These are phyloP conservation scores for Yponomeuta malinellus DNA, from an alignment of 2,888 invertebrate genomes.

Conservation along the genomic window DNA sequence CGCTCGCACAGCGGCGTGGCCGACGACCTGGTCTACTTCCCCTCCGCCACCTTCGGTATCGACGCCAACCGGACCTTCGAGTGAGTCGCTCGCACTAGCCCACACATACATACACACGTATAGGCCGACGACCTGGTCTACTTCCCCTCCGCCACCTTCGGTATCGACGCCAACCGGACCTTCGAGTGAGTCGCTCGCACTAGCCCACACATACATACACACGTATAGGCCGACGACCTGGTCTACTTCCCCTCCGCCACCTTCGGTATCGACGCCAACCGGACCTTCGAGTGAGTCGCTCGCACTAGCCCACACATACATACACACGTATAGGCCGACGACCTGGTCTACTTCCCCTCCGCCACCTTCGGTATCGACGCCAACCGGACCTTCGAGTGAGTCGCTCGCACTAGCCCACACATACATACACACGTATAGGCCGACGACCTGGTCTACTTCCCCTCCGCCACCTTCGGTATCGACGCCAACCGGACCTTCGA, in stretches of 20 bases:
- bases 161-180: constrained; percentile 95
- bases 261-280: constrained; percentile 92
- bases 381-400: constrained; percentile 92
- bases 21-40: constrained; percentile 89
- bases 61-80: constrained; percentile 96
- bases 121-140: too few species aligned
- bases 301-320: too few species aligned
- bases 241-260: constrained; percentile 93
- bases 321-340: too few species aligned
- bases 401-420: constrained; percentile 18
- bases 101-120: too few species aligned
- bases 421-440: too few species aligned
- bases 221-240: constrained; percentile 78
- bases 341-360: constrained; percentile 90
- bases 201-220: too few species aligned
- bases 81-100: constrained; percentile 53
- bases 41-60: constrained; percentile 92
- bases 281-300: constrained; percentile 87
- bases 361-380: constrained; percentile 95
- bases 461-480: constrained; percentile 62
- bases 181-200: constrained; percentile 79
- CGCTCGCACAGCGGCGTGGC: constrained; percentile 89
- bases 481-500: constrained; percentile 96
- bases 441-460: too few species aligned
- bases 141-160: too few species aligned